Base-by-base conservation (phyloP, 2,888 invertebrate genomes). In the Ectemnius continuus region DNA sequence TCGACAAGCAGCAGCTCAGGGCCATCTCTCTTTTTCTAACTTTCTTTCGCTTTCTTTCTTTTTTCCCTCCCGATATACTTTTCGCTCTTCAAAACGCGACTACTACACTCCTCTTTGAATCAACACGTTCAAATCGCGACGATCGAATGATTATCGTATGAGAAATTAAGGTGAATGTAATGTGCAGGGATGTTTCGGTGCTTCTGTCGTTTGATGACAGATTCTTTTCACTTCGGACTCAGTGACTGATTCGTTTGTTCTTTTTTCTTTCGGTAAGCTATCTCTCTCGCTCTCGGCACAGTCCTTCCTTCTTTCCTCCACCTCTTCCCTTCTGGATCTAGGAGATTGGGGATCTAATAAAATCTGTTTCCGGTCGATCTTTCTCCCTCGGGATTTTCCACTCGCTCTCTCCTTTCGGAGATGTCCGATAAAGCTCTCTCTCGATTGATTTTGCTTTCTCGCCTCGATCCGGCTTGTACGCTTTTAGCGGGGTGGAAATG, bases 21-120 rank as follows among this genome's bases (percentile, higher is more conserved):
- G 84, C 84, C 89, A 88, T 89, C 85, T 85, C 84, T 62, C 60
- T 60, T 36, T 18, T 28, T 67, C 46, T 60, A 57, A 4, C 3
- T 23, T 36, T 46, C 8, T 56, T 4, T 16, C 23, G 5, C 16
- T 58, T 14, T 46, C 26, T 46, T 20, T 45, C n/a, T 63, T 23
- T n/a, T 45, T 5, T 20, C 26, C 59, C 28, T 16, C 36, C 13
- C 36, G 16, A 61, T n/a, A n/a, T n/a, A n/a, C 47, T 11, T 16
- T 16, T 52, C 52, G 2, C 4, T 16, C 13, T n/a, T 47, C 47
- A 47, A 47, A 47, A 47, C 47, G 47, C 47, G 11, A 23, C 23
- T 23, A 20, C 20, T 20, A 23, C 23, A 23, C 23, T 23, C 2
- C 23, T 23, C 23, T 23, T 23, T 23, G 23, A 36, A 36, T 36